Percentiles rank a stretch among this genome's conserved stretches.
phyloP scores from a whole-genome alignment of 2,113 vertebrate species.

The Sarotherodon lohbergeri region DNA sequence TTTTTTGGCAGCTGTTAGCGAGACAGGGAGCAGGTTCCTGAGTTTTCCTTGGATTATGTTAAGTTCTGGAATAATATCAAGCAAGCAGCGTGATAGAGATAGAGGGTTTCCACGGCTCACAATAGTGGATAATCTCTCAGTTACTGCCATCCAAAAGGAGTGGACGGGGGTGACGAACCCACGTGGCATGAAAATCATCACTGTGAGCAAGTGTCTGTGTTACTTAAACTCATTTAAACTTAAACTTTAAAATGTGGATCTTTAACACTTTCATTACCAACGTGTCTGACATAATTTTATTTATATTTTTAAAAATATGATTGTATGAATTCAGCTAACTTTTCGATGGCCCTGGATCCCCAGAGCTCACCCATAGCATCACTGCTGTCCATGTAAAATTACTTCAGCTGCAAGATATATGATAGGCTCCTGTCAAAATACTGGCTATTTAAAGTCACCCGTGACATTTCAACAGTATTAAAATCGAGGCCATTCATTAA shows the following conservation, averaged over 20 bases:
- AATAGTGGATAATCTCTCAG: neutral
- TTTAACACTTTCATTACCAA: neutral
- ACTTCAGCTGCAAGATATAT: neutral
- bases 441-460: neutral
- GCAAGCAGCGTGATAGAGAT: neutral
- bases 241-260: neutral
- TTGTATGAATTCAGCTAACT: neutral
- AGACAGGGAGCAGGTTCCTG: neutral
- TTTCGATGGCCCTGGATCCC: neutral
- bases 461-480: neutral
- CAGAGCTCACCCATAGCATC: neutral
- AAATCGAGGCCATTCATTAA: neutral
- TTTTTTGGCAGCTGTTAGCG: neutral
- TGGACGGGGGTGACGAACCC: neutral
- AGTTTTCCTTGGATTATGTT: neutral
- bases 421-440: neutral
- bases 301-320: neutral
- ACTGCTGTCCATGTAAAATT: neutral
- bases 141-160: neutral
- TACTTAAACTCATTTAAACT: neutral
- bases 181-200: neutral
- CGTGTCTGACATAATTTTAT: neutral
- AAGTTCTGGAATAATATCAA: neutral
- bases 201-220: neutral
- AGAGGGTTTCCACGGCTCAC: neutral